These are phyloP conservation scores for Drosophila vallismaia DNA, from an alignment of 2,888 invertebrate genomes.

Conservation along the genomic window DNA sequence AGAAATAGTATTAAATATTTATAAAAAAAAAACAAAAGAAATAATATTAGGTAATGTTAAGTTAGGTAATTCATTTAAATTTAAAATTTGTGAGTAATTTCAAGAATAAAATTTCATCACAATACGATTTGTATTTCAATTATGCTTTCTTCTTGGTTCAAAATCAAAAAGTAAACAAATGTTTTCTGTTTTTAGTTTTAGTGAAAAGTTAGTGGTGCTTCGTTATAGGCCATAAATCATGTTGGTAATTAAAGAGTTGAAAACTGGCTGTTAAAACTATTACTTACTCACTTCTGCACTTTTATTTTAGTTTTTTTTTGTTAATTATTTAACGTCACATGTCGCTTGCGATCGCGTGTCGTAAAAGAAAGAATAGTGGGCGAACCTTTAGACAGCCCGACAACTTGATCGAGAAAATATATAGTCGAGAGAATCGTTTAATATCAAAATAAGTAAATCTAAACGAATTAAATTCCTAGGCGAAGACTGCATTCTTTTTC, in stretches of 20 bases:
- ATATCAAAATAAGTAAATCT: slow-evolving; percentile 56
- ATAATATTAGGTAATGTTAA: not conserved
- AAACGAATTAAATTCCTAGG: slow-evolving; percentile 66
- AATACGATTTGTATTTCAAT: not conserved
- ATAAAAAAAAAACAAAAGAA: not conserved
- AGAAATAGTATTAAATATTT: too few species aligned
- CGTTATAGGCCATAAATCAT: slow-evolving; percentile 50
- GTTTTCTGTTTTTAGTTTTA: slow-evolving; percentile 5
- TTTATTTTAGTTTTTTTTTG: slow-evolving; percentile 4
- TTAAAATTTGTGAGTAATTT: not conserved
- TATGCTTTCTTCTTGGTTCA: not conserved
- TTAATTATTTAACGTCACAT: slow-evolving; percentile 46
- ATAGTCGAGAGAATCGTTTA: slow-evolving; percentile 52
- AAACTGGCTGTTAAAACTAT: slow-evolving; percentile 10
- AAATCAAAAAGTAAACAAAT: slow-evolving; percentile 24
- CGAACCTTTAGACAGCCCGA: slow-evolving; percentile 27
- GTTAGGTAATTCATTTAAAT: not conserved
- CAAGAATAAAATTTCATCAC: not conserved
- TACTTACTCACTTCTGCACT: slow-evolving; percentile 1
- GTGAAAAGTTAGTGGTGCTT: too few species aligned
- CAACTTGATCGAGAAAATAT: slow-evolving; percentile 54
- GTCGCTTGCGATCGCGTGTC: slow-evolving; percentile 51
- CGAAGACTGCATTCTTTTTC: slow-evolving; percentile 36
- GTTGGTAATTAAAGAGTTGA: slow-evolving; percentile 53
- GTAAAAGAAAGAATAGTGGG: slow-evolving; percentile 16